These are phyloP conservation scores for Scortum barcoo DNA, from an alignment of 2,113 vertebrate genomes.

Conservation along the genomic window DNA sequence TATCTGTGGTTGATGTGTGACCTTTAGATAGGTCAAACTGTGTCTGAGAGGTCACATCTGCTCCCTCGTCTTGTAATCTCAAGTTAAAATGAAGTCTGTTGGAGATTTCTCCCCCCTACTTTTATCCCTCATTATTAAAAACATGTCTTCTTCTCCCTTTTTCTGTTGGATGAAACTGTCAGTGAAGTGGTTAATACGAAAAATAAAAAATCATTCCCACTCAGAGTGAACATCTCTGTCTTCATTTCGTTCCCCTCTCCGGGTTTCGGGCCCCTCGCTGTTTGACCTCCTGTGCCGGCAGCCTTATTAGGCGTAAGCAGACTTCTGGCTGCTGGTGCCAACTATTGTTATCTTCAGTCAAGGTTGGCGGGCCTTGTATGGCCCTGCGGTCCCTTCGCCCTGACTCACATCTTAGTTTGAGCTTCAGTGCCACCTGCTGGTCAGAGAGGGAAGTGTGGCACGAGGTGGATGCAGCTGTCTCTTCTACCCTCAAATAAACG, in stretches of 20 bases:
- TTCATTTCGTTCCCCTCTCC: not conserved
- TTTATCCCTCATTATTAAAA: not conserved
- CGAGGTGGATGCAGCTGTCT: not conserved
- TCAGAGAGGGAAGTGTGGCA: not conserved
- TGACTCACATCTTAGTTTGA: rapidly evolving
- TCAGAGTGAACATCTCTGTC: too few species aligned
- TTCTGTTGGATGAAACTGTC: not conserved
- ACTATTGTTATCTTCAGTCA: constrained; percentile 43
- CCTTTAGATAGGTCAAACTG: not conserved
- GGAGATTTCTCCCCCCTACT: not conserved
- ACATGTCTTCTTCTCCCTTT: not conserved
- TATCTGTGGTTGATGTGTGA: not conserved
- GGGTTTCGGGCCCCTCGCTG: not conserved
- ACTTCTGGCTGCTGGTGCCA: constrained; percentile 1
- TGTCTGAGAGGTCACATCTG: not conserved
- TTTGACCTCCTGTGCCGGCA: constrained; percentile 7
- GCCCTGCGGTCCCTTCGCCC: not conserved
- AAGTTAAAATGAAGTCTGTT: not conserved
- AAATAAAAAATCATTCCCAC: too few species aligned
- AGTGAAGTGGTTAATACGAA: not conserved
- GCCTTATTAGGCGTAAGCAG: constrained; percentile 60
- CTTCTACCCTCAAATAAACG: not conserved
- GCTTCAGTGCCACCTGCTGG: constrained; percentile 46
- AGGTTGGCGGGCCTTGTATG: constrained; percentile 36
- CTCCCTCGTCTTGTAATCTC: not conserved